Evolutionary conservation across 2,113 vertebrate species (phyloP).

Genomic region (Sorex araneus): DNA sequence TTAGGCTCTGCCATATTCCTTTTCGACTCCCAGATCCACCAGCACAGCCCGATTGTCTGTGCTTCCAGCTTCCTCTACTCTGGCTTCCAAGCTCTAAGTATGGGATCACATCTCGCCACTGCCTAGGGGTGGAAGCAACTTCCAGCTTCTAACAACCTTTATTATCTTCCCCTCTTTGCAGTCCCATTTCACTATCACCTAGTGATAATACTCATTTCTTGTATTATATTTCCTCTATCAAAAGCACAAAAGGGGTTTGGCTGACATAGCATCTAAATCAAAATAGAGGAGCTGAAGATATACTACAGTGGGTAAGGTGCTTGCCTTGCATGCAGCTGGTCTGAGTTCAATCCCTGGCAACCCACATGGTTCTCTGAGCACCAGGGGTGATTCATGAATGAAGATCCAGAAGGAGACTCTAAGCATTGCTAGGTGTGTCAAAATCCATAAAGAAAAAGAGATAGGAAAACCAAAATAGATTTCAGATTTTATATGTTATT

Average conservation of each 20-base stretch:
- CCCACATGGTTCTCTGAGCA: too few species aligned
- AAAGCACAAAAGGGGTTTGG: slow-evolving; percentile 25
- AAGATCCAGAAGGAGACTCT: too few species aligned
- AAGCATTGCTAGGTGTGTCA: too few species aligned
- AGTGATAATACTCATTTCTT: background rate
- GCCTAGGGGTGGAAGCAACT: background rate
- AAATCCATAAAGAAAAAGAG: too few species aligned
- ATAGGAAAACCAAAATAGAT: background rate
- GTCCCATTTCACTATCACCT: slow-evolving; percentile 20
- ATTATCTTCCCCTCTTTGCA: background rate
- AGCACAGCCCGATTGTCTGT: background rate
- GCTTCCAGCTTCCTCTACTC: background rate
- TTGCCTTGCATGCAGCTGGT: too few species aligned
- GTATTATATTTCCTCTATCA: background rate
- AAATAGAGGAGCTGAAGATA: too few species aligned
- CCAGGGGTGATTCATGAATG: too few species aligned
- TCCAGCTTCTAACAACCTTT: background rate
- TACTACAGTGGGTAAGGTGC: too few species aligned
- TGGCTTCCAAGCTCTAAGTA: background rate
- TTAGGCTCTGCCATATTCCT: background rate
- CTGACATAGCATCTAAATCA: slow-evolving; percentile 33
- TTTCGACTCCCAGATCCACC: background rate
- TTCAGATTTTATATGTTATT: slow-evolving; percentile 16
- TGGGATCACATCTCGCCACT: background rate
- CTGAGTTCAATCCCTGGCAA: background rate